phyloP scores from a whole-genome alignment of 1,140 invertebrate genomes.

The Apocrypta bakeri region DNA sequence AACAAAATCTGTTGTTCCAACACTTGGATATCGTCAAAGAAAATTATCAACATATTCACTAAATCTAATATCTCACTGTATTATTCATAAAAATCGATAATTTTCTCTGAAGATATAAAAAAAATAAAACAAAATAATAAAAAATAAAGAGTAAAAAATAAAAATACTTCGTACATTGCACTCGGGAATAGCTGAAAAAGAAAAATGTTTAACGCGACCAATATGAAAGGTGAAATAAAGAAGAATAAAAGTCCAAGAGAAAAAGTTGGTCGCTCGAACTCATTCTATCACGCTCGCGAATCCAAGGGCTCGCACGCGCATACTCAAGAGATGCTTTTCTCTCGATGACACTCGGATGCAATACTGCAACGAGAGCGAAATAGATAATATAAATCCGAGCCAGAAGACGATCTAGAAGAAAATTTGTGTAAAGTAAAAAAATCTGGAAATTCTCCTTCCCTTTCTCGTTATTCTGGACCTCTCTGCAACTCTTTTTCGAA shows the following conservation, averaged over 20 bases:
- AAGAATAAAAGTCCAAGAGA: constrained; percentile 58
- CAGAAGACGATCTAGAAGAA: constrained; percentile 67
- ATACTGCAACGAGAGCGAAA: constrained; percentile 75
- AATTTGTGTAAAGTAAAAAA: constrained; percentile 36
- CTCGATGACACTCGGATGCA: constrained; percentile 69
- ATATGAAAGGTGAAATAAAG: background rate
- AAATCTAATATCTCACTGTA: too few species aligned
- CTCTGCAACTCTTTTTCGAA: too few species aligned
- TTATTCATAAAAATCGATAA: too few species aligned
- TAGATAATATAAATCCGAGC: constrained; percentile 80
- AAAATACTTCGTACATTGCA: constrained; percentile 21
- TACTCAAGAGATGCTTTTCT: background rate
- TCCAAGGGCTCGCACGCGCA: background rate
- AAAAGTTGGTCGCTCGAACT: constrained; percentile 65
- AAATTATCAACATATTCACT: constrained; percentile 10
- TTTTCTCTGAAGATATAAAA: background rate
- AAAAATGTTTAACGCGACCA: constrained; percentile 5
- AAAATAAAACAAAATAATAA: constrained; percentile 15
- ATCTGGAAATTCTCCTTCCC: background rate
- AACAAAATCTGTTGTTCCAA: background rate
- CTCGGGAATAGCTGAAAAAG: constrained; percentile 26
- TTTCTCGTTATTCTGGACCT: background rate
- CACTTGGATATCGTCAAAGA: background rate
- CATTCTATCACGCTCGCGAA: constrained; percentile 9
- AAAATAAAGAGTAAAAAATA: constrained; percentile 32